A percentile compares a stretch with the other conserved stretches of the same genome.
phyloP scores from a whole-genome alignment of 2,888 invertebrate genomes.

The Campopleginae sp. region DNA sequence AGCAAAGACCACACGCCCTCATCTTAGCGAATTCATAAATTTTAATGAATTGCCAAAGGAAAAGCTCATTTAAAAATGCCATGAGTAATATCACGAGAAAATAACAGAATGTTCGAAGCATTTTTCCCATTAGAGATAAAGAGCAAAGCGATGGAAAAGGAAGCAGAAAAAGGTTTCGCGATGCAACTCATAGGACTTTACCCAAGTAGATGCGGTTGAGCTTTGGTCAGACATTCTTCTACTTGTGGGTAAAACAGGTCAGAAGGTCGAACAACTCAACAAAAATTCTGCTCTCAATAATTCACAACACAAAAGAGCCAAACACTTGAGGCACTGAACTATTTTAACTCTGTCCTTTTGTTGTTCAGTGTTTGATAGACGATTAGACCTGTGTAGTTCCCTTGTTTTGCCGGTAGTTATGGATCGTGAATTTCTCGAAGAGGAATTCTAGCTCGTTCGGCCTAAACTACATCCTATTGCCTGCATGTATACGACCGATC shows the following conservation, averaged over 20 bases:
- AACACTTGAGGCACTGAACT: neutral
- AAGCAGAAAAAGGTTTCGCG: neutral
- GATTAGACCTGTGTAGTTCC: constrained; percentile 9
- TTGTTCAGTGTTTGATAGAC: constrained; percentile 6
- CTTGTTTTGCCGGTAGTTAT: constrained; percentile 14
- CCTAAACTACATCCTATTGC: neutral
- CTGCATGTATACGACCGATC: constrained; percentile 12
- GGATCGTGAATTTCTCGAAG: constrained; percentile 5
- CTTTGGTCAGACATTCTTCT: constrained; percentile 32
- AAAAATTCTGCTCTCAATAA: neutral
- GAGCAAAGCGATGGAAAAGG: neutral
- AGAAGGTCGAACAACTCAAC: neutral
- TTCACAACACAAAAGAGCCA: neutral
- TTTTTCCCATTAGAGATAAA: neutral
- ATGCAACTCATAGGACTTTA: constrained; percentile 18
- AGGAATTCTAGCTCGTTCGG: constrained; percentile 19
- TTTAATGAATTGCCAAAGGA: constrained; percentile 20
- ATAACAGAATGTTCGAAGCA: constrained; percentile 10
- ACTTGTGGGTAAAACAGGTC: neutral
- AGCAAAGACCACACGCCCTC: neutral
- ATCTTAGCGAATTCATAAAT: neutral
- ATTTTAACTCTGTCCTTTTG: constrained; percentile 9
- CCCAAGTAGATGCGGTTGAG: constrained; percentile 34
- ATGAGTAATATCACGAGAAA: constrained; percentile 20
- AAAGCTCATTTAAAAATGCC: constrained; percentile 9